Evolutionary conservation across 2,113 vertebrate genomes (phyloP).

Genomic region (Microcebus ravelobensis): DNA sequence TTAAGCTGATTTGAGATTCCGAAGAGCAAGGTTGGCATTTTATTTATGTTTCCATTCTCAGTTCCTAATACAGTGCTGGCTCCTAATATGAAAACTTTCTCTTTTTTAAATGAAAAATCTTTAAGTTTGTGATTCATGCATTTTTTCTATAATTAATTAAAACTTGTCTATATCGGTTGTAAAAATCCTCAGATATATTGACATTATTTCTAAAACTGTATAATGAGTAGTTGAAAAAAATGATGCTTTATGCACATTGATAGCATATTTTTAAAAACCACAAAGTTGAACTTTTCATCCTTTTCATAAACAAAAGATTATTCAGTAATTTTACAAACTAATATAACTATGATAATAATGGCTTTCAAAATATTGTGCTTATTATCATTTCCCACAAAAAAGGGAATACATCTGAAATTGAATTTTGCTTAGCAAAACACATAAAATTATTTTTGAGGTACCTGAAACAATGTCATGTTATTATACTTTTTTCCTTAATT

Average conservation of each 20-base stretch:
- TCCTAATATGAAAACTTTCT: slow-evolving; percentile 8
- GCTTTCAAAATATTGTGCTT: not conserved
- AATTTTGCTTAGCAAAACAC: slow-evolving; percentile 26
- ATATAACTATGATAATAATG: not conserved
- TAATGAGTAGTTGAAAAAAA: not conserved
- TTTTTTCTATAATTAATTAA: slow-evolving; percentile 40
- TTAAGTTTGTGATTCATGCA: slow-evolving; percentile 6
- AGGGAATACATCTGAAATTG: not conserved
- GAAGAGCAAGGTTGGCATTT: not conserved
- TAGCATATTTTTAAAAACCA: not conserved
- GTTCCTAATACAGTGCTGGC: not conserved
- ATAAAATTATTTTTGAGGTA: slow-evolving; percentile 47
- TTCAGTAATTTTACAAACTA: not conserved
- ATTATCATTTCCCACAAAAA: not conserved
- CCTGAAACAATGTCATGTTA: slow-evolving; percentile 30
- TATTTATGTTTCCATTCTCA: slow-evolving; percentile 43
- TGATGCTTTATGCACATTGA: not conserved
- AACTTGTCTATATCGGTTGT: not conserved
- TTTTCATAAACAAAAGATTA: not conserved
- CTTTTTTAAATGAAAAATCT: slow-evolving; percentile 10
- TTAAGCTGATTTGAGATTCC: slow-evolving; percentile 29
- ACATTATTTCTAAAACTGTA: slow-evolving; percentile 10
- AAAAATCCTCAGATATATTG: not conserved
- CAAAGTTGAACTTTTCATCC: not conserved
- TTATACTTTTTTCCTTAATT: slow-evolving; percentile 64